Evolutionary conservation across 2,113 vertebrate genomes (phyloP).

Genomic region (Rhinolophus sinicus): DNA sequence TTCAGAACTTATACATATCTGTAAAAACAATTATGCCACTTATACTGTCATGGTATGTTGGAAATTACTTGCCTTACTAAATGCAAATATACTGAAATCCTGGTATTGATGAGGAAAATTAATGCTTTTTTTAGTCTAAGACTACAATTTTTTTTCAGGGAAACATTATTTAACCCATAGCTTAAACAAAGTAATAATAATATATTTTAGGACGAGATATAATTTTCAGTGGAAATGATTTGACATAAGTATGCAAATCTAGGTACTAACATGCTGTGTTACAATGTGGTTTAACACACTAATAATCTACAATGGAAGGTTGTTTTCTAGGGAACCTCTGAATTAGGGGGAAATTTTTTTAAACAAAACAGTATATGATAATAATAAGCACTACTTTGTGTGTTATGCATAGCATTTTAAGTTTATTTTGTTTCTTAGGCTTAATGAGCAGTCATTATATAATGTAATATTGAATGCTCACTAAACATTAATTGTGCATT

Average conservation of each 20-base stretch:
- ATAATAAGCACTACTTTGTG: neutral
- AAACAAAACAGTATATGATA: neutral
- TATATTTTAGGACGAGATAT: neutral
- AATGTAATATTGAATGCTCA: neutral
- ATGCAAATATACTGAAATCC: neutral
- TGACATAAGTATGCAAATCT: neutral
- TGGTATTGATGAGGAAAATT: neutral
- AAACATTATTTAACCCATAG: neutral
- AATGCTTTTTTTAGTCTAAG: neutral
- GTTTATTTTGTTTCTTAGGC: neutral
- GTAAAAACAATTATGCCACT: neutral
- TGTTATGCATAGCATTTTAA: neutral
- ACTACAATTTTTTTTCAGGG: neutral
- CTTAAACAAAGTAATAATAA: neutral
- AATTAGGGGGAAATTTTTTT: neutral
- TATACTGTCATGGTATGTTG: neutral
- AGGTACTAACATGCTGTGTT: neutral
- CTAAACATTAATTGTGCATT: neutral
- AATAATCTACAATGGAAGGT: neutral
- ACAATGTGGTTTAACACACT: neutral
- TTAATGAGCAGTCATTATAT: constrained; percentile 2
- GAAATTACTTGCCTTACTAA: neutral
- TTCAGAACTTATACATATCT: neutral
- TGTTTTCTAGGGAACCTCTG: neutral
- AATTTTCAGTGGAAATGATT: constrained; percentile 23